Evolutionary conservation across 2,797 vertebrate genomes (phyloP).

Genomic region (Chiloscyllium punctatum): DNA sequence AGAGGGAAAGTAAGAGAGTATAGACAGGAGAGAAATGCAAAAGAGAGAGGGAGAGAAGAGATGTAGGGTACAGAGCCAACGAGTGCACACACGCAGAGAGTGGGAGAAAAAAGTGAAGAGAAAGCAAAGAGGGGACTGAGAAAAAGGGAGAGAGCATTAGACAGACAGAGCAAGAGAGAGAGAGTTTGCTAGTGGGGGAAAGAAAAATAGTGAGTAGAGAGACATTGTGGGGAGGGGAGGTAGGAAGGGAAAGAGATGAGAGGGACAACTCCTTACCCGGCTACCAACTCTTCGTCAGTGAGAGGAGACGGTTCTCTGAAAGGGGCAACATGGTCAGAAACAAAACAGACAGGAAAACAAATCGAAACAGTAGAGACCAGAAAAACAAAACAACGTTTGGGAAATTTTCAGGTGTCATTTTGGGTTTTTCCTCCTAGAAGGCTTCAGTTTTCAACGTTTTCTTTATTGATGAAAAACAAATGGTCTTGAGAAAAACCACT

Average conservation of each 20-base stretch:
- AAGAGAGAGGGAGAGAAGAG: not conserved
- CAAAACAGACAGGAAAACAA: conserved; percentile 62
- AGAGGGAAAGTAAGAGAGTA: too few relatives aligned
- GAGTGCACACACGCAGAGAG: not conserved
- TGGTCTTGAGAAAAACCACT: too few relatives aligned
- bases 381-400: conserved; percentile 42
- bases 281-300: conserved; percentile 92
- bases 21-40: not conserved
- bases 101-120: conserved; percentile 39
- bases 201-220: not conserved
- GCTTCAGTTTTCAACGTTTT: too few relatives aligned
- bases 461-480: too few relatives aligned
- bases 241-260: conserved; percentile 51
- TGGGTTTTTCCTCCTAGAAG: too few relatives aligned
- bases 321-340: conserved; percentile 84
- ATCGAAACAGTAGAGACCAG: conserved; percentile 54
- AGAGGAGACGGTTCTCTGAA: conserved; percentile 90
- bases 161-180: conserved; percentile 46
- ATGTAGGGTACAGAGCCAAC: not conserved
- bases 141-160: conserved; percentile 55
- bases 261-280: conserved; percentile 82
- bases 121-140: conserved; percentile 54
- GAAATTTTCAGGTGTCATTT: conserved; percentile 41
- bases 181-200: conserved; percentile 52
- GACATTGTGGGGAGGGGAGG: too few relatives aligned